Percentiles rank a stretch among this genome's conserved stretches.
These are phyloP conservation scores for Cephalotes varians DNA, from an alignment of 2,888 invertebrate genomes.

Conservation along the genomic window DNA sequence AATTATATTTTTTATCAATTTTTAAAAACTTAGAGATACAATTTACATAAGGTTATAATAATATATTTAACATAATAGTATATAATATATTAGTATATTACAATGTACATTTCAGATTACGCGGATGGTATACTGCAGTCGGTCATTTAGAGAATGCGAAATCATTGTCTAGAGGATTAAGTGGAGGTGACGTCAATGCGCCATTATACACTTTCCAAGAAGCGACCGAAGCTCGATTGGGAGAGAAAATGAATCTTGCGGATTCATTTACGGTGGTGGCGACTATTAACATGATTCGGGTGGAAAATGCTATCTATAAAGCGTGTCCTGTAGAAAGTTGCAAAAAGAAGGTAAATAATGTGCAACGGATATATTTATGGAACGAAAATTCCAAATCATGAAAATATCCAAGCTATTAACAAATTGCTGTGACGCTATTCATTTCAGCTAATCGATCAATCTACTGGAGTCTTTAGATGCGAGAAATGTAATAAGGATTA, in stretches of 20 bases:
- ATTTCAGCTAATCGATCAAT: conserved; percentile 91
- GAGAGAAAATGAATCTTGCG: conserved; percentile 90
- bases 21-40: background rate
- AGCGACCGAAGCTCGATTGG: conserved; percentile 90
- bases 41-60: too few species aligned
- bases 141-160: conserved; percentile 89
- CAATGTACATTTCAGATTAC: conserved; percentile 85
- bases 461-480: conserved; percentile 95
- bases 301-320: conserved; percentile 95
- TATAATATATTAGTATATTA: background rate
- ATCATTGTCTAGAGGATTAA: conserved; percentile 86
- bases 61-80: too few species aligned
- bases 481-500: conserved; percentile 97
- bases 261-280: conserved; percentile 94
- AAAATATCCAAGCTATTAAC: background rate
- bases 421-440: background rate
- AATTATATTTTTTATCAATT: background rate
- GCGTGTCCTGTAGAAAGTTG: conserved; percentile 96
- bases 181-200: conserved; percentile 87
- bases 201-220: conserved; percentile 92
- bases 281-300: conserved; percentile 91
- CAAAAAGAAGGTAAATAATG: conserved; percentile 92
- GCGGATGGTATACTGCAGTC: conserved; percentile 96
- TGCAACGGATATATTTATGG: background rate
- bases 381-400: background rate